A percentile compares a stretch with the other conserved stretches of the same genome.
phyloP scores from a whole-genome alignment of 2,888 invertebrate genomes.

The Celastrina argiolus region DNA sequence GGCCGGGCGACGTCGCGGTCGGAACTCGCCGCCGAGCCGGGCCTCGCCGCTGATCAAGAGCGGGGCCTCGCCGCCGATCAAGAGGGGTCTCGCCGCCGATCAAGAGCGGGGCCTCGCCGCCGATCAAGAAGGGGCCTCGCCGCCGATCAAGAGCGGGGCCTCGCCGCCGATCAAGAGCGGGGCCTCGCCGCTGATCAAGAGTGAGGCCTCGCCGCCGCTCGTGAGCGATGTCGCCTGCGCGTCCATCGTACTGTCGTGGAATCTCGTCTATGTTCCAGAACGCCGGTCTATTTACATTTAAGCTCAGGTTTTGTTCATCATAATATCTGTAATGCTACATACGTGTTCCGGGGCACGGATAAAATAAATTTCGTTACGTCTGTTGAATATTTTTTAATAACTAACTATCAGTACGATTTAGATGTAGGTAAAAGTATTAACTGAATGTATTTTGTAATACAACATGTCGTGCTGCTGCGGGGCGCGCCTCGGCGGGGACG shows the following conservation, averaged over 20 bases:
- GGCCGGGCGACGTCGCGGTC: not conserved
- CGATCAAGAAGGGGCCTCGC: no score
- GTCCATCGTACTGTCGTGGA: not conserved
- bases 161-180: no score
- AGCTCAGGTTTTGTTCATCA: not conserved
- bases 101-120: not conserved
- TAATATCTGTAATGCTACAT: not conserved
- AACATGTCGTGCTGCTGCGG: not conserved
- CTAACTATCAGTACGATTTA: conserved; percentile 1
- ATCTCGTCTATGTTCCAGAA: not conserved
- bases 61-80: not conserved
- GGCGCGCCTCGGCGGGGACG: not conserved
- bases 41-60: not conserved
- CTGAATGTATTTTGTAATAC: conserved; percentile 30
- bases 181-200: not conserved
- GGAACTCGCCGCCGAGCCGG: no score
- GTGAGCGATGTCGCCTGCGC: not conserved
- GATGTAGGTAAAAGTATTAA: conserved; percentile 8
- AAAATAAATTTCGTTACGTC: conserved; percentile 12
- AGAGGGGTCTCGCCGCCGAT: no score
- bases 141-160: no score
- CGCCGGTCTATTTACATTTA: conserved; percentile 6
- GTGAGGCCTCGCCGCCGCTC: not conserved
- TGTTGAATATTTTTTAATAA: conserved; percentile 9
- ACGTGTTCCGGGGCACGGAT: conserved; percentile 7